Conservation (phyloP, 2,888 invertebrate species). For the Mesorhabditis spiculigera region DNA sequence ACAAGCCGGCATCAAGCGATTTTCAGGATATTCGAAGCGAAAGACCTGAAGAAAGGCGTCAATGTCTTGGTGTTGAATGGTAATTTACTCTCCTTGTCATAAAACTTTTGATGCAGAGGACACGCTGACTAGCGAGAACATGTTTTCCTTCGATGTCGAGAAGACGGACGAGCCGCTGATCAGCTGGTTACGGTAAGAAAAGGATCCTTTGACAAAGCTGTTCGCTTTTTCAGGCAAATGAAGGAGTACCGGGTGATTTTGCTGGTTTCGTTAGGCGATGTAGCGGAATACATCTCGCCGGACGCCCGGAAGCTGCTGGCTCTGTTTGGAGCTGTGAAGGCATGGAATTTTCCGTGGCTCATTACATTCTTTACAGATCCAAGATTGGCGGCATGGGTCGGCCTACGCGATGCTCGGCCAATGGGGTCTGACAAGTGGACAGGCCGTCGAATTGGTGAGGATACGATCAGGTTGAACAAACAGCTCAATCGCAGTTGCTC, state of each 20-base stretch:
- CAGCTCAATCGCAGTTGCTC: not conserved
- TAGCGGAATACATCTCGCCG: constrained; percentile 36
- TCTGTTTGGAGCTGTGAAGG: constrained; percentile 26
- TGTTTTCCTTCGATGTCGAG: constrained; percentile 30
- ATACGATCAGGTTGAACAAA: not conserved
- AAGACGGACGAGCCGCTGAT: constrained; percentile 39
- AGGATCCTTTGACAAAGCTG: not conserved
- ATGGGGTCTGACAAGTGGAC: constrained; percentile 27
- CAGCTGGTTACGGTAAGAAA: constrained; percentile 24
- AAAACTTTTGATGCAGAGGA: constrained; percentile 21
- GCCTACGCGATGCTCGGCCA: constrained; percentile 38
- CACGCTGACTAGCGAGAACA: constrained; percentile 58
- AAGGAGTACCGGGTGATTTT: constrained; percentile 24
- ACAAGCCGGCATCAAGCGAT: not conserved
- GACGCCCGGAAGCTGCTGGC: constrained; percentile 30
- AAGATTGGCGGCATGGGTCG: constrained; percentile 28
- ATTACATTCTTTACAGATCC: constrained; percentile 15
- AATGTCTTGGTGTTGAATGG: constrained; percentile 64
- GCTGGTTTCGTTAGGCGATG: constrained; percentile 39
- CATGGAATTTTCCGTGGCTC: not conserved
- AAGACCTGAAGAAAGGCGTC: constrained; percentile 58
- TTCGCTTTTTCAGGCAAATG: constrained; percentile 19
- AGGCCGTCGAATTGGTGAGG: constrained; percentile 30
- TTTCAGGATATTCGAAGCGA: constrained; percentile 24
- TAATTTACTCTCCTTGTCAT: not conserved